Evolutionary conservation across 2,888 invertebrate genomes (phyloP).

Genomic region (Stenurella melanura): DNA sequence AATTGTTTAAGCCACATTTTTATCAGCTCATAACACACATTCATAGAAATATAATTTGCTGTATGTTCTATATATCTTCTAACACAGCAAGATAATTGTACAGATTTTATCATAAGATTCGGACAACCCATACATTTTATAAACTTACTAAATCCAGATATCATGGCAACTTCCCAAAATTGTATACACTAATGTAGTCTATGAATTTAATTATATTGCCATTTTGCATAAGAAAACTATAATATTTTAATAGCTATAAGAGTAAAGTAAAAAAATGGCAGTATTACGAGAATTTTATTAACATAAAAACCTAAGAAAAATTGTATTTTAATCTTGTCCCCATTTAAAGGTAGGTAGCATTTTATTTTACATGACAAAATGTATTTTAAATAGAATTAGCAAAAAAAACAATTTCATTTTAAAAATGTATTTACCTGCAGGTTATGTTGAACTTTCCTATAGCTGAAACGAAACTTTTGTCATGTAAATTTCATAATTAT

Average conservation of each 20-base stretch:
- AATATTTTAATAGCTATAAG: background rate
- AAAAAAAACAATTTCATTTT: background rate
- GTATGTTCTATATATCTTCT: too few species aligned
- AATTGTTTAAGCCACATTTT: too few species aligned
- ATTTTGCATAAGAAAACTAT: slow-evolving; percentile 11
- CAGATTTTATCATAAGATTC: background rate
- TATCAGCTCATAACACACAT: too few species aligned
- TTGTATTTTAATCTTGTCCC: slow-evolving; percentile 1
- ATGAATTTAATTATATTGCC: slow-evolving; percentile 26
- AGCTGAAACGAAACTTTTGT: slow-evolving; percentile 28
- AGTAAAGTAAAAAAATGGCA: slow-evolving; percentile 23
- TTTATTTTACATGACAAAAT: slow-evolving; percentile 35
- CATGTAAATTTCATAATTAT: slow-evolving; percentile 31
- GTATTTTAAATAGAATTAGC: background rate
- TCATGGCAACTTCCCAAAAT: background rate
- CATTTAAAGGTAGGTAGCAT: slow-evolving; percentile 34
- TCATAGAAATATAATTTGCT: too few species aligned
- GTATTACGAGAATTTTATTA: slow-evolving; percentile 12
- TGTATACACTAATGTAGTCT: slow-evolving; percentile 17
- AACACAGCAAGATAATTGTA: too few species aligned
- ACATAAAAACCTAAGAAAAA: slow-evolving; percentile 24
- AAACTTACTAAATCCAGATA: slow-evolving; percentile 23
- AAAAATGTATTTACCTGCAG: too few species aligned
- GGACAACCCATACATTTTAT: background rate
- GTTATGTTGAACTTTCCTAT: slow-evolving; percentile 8